Evolutionary conservation across 2,797 vertebrate genomes (phyloP), one percentile per base, ranked within the genome.

Genomic region (Anabas testudineus): DNA sequence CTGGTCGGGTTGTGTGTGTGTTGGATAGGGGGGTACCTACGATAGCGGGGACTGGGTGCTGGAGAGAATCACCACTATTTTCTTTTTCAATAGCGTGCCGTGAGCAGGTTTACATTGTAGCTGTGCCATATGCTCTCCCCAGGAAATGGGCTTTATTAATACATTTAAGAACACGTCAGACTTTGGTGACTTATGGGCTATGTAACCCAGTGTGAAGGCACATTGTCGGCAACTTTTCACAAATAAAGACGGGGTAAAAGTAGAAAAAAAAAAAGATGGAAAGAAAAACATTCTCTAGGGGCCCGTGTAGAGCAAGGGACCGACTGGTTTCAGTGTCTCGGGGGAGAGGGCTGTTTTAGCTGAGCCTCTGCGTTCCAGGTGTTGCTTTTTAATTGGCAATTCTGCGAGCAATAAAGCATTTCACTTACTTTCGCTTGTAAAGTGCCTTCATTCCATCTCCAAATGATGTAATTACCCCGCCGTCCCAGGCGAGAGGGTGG

Each of bases 361-460:
- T 52, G 74, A 77, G 85, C 79, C 85, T 80, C 81, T 64, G 81
- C 28, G 81, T 88, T 92, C 91, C 93, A 94, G 94, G 93, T 95
- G 93, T 91, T 92, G 89, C 83, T 77, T 91, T 94, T 93, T 94
- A 94, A 94, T 94, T 94, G 93, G 90, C 91, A 91, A 88, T 94
- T 93, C 90, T 60, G 69, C 16, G 56, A 85, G 86, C 91, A 92
- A 91, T 94, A 94, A 94, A 94, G 87, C 88, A 90, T 92, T 93
- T 91, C 80, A 84, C 87, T 89, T 88, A 78, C 84, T 76, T 86
- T 85, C 52, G 71, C 87, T 88, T 87, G 90, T 93, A 93, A 94
- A 94, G 84, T 77, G 87, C 89, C 93, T 93, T 92, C 90, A 93
- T 92, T 91, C 88, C 84, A 76, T 88, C 89, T 93, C 89, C 87